Percentiles rank a stretch among this genome's conserved stretches.
These are phyloP conservation scores for Pterostichus madidus DNA, from an alignment of 2,888 invertebrate species.

Conservation along the genomic window DNA sequence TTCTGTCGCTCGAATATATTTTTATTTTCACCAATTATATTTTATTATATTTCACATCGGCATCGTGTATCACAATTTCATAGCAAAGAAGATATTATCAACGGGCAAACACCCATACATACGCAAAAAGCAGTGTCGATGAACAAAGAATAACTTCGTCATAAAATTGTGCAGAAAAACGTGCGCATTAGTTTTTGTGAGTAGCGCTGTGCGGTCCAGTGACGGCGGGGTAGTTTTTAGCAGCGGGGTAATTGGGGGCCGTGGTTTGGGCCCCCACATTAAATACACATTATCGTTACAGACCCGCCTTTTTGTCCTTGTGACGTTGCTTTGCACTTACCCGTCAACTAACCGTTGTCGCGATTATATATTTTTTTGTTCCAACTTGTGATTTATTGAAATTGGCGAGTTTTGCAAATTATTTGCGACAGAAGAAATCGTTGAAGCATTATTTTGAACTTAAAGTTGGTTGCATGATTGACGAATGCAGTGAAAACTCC, in stretches of 20 bases:
- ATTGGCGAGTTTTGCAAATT: constrained; percentile 17
- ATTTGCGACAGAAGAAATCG: constrained; percentile 9
- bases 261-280: constrained; percentile 50
- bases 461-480: constrained; percentile 24
- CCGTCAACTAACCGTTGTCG: constrained; percentile 35
- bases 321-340: constrained; percentile 40
- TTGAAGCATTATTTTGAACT: constrained; percentile 2
- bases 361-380: constrained; percentile 39
- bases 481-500: not conserved
- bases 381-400: constrained; percentile 34
- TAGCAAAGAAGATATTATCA: constrained; percentile 1
- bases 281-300: constrained; percentile 65
- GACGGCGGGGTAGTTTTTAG: constrained; percentile 34
- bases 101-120: not conserved
- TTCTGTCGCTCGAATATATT: not conserved
- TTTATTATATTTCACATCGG: not conserved
- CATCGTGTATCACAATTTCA: not conserved
- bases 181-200: constrained; percentile 35
- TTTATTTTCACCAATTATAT: not conserved
- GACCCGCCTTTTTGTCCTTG: not conserved
- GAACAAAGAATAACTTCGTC: constrained; percentile 2
- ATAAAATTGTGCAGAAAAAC: constrained; percentile 26
- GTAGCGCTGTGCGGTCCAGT: not conserved
- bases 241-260: constrained; percentile 42
- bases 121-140: not conserved